Conservation (phyloP, 2,888 invertebrate genomes). For the Eurois occulta region DNA sequence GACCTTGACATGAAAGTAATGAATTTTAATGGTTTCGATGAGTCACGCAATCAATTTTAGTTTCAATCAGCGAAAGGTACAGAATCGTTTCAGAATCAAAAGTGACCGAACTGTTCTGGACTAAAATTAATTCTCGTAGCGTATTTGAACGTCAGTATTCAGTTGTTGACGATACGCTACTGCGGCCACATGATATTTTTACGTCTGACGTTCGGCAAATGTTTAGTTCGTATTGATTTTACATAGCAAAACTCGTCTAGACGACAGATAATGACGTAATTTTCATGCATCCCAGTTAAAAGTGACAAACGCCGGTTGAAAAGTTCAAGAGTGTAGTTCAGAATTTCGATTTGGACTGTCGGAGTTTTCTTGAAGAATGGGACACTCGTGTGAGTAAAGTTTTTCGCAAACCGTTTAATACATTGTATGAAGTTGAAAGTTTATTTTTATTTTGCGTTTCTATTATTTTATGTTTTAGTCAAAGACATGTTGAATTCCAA, state of each 20-base stretch:
- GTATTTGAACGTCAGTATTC: slow-evolving; percentile 83
- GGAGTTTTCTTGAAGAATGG: slow-evolving; percentile 74
- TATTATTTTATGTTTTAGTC: slow-evolving; percentile 80
- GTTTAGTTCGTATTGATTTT: slow-evolving; percentile 83
- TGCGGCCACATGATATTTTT: slow-evolving; percentile 83
- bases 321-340: slow-evolving; percentile 71
- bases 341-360: slow-evolving; percentile 32
- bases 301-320: slow-evolving; percentile 68
- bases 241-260: slow-evolving; percentile 72
- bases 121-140: slow-evolving; percentile 85
- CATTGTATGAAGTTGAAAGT: slow-evolving; percentile 8
- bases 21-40: slow-evolving; percentile 52
- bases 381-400: slow-evolving; percentile 82
- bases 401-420: slow-evolving; percentile 37
- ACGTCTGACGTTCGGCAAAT: slow-evolving; percentile 74
- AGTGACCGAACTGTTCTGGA: slow-evolving; percentile 76
- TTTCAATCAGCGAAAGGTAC: slow-evolving; percentile 65
- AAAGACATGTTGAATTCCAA: slow-evolving; percentile 82
- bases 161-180: slow-evolving; percentile 86
- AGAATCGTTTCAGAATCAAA: slow-evolving; percentile 70
- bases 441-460: slow-evolving; percentile 35
- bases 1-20: slow-evolving; percentile 64
- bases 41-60: slow-evolving; percentile 59
- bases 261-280: slow-evolving; percentile 76
- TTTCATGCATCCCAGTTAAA: slow-evolving; percentile 70